A percentile compares a stretch with the other conserved stretches of the same genome.
Conservation (phyloP, 2,888 invertebrate genomes). For the Pocota personata region DNA sequence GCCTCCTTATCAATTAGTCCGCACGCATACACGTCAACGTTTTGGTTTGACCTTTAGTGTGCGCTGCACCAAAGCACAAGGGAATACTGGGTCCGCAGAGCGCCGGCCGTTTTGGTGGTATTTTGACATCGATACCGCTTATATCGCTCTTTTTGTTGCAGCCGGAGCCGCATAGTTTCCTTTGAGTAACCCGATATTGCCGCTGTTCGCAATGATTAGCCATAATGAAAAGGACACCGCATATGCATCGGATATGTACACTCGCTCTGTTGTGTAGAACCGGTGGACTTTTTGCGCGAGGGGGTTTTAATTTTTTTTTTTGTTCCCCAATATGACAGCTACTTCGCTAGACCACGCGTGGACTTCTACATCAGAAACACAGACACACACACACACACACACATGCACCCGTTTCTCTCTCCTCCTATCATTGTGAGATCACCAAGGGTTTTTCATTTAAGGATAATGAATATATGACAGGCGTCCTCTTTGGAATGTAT, state of each 20-base stretch:
- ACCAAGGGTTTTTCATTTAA: slow-evolving; percentile 65
- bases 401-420: slow-evolving; percentile 26
- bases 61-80: background rate
- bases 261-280: background rate
- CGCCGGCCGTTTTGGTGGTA: slow-evolving; percentile 27
- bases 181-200: slow-evolving; percentile 71
- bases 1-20: slow-evolving; percentile 17
- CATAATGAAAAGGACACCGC: slow-evolving; percentile 70
- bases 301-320: slow-evolving; percentile 18
- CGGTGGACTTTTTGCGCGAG: slow-evolving; percentile 31
- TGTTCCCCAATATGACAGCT: slow-evolving; percentile 57
- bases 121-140: slow-evolving; percentile 71
- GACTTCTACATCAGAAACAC: slow-evolving; percentile 7
- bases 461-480: slow-evolving; percentile 78
- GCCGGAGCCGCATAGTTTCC: slow-evolving; percentile 64
- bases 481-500: slow-evolving; percentile 77
- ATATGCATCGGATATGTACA: slow-evolving; percentile 14
- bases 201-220: slow-evolving; percentile 71
- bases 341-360: slow-evolving; percentile 45
- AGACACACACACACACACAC: background rate
- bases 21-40: slow-evolving; percentile 15
- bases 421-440: slow-evolving; percentile 36
- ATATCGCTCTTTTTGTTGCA: slow-evolving; percentile 68
- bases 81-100: slow-evolving; percentile 10
- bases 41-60: slow-evolving; percentile 59